Conservation (phyloP, 2,113 vertebrate species). For the Neofelis nebulosa region DNA sequence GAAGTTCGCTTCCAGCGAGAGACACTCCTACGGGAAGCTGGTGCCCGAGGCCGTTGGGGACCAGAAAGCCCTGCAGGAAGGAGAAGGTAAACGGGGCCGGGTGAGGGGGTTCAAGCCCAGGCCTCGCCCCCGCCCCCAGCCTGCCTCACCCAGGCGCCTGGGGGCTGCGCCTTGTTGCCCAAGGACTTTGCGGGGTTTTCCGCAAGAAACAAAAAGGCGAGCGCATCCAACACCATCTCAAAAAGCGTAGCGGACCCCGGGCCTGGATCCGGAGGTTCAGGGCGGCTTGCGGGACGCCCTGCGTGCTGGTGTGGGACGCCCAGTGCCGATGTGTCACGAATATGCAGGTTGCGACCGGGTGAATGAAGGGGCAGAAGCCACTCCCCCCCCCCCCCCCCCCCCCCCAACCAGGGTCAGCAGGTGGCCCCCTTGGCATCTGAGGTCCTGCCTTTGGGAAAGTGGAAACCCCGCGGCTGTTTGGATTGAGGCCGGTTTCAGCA, state of each 20-base stretch:
- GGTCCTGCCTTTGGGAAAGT: too few species aligned
- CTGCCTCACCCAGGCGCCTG: rapidly evolving
- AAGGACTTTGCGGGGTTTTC: background rate
- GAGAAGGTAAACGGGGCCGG: conserved; percentile 89
- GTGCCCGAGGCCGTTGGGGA: conserved; percentile 98
- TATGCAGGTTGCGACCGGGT: rapidly evolving
- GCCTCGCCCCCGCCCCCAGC: rapidly evolving
- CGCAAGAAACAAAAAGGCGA: background rate
- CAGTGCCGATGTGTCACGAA: background rate
- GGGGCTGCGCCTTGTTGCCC: background rate
- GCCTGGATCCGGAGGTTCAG: rapidly evolving
- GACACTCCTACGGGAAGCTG: conserved; percentile 96
- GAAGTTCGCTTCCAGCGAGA: conserved; percentile 90
- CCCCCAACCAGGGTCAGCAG: background rate
- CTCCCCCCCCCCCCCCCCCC: too few species aligned
- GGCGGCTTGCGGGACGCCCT: rapidly evolving
- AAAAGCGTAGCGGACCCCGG: rapidly evolving
- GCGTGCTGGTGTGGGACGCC: background rate
- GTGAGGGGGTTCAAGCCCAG: rapidly evolving
- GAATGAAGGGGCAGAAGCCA: rapidly evolving
- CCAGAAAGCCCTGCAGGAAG: conserved; percentile 96
- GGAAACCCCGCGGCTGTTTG: background rate
- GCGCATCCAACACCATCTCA: background rate
- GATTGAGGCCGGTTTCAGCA: background rate
- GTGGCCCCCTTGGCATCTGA: background rate